phyloP scores from a whole-genome alignment of 2,888 invertebrate species.

The Aspidapion aeneum region DNA sequence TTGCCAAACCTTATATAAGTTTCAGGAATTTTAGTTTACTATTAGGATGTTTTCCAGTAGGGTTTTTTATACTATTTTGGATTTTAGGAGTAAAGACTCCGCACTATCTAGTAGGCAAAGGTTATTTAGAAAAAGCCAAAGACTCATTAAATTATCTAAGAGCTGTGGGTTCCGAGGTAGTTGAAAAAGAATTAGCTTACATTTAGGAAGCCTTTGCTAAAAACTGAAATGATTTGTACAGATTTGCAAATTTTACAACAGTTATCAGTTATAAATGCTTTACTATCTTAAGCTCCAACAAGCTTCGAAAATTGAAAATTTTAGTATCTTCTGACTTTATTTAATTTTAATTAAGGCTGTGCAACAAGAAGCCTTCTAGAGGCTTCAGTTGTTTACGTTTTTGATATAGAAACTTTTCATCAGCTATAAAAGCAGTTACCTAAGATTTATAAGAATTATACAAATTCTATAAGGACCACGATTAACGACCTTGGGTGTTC shows the following conservation, averaged over 20 bases:
- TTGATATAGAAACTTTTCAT: slow-evolving; percentile 74
- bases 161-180: slow-evolving; percentile 55
- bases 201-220: slow-evolving; percentile 60
- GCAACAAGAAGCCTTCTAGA: slow-evolving; percentile 73
- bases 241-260: slow-evolving; percentile 81
- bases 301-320: slow-evolving; percentile 67
- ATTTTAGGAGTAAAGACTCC: slow-evolving; percentile 83
- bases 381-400: slow-evolving; percentile 70
- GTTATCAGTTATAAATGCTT: slow-evolving; percentile 76
- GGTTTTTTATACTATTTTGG: slow-evolving; percentile 57
- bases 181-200: slow-evolving; percentile 58
- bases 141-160: slow-evolving; percentile 64
- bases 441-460: slow-evolving; percentile 52
- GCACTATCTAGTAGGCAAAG: slow-evolving; percentile 60
- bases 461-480: slow-evolving; percentile 47
- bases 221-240: slow-evolving; percentile 71
- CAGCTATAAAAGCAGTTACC: slow-evolving; percentile 55
- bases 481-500: slow-evolving; percentile 64
- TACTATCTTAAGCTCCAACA: slow-evolving; percentile 72
- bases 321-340: slow-evolving; percentile 55
- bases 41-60: slow-evolving; percentile 49
- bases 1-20: slow-evolving; percentile 66
- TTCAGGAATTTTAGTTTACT: slow-evolving; percentile 61
- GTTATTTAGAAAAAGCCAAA: slow-evolving; percentile 59
- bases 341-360: slow-evolving; percentile 79